Evolutionary conservation across 2,797 vertebrate genomes (phyloP), one percentile per base, ranked within the genome.

Genomic region (Passerculus sandwichensis): DNA sequence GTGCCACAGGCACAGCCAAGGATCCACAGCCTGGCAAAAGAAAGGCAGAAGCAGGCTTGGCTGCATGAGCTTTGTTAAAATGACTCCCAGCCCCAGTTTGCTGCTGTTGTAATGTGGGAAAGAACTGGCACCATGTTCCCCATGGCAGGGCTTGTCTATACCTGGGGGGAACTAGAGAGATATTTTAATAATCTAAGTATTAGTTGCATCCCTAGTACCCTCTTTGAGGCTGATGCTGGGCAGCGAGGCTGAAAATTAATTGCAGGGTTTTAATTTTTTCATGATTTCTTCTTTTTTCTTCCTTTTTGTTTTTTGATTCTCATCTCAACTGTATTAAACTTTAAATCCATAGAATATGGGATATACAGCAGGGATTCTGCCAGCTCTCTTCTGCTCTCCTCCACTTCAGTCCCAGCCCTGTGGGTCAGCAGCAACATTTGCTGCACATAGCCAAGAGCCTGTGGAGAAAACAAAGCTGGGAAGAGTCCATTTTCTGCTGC

Each of bases 221-320:
- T 85, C 30, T 42, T 59, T 60, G 75, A 71, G 82, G 54, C 32
- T 36, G 65, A 78, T 51, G 71, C 62, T 78, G 71, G 45, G 77
- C 82, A 93, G 53, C 3, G 51, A 82, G 70, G 85, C 85, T 91
- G 83, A 91, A 91, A 94, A 90, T 76, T 54, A 86, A 94, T 90
- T 2, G 15, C 34, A 72, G 86, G n/a, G 19, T 74, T 91, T 89
- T 78, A 27, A 30, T 12, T 30, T 50, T 60, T 72, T 40, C 34
- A 45, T 82, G 29, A 59, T 74, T 92, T 83, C 34, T 72, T 71
- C 8, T 15, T 51, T 54, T 50, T 81, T 45, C 34, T 80, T 88
- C 13, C 13, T 40, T 54, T 45, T 66, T 44, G 57, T 76, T 51
- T 51, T 79, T 53, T 70, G 2, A 50, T 89, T 83, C 40, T 77